Conservation (phyloP, 2,113 vertebrate species). For the Cyprinodon tularosa region DNA sequence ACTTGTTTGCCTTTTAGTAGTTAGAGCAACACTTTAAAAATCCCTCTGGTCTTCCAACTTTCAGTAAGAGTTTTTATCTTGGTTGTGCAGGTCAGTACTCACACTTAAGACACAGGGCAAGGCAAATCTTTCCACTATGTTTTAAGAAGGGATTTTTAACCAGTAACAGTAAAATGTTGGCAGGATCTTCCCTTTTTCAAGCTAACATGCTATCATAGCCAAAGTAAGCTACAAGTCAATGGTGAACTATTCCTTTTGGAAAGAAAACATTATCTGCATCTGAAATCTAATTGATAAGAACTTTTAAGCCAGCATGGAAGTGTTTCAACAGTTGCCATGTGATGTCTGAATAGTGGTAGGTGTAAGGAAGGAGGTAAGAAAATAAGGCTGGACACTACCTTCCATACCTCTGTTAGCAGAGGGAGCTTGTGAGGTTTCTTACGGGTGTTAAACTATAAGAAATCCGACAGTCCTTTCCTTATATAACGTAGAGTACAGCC, state of each 20-base stretch:
- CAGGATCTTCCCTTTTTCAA: no score
- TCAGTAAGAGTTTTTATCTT: background rate
- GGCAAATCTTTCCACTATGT: background rate
- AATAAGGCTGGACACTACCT: no score
- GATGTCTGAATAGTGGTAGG: no score
- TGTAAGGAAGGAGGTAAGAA: no score
- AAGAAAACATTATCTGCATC: background rate
- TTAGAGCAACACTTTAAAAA: background rate
- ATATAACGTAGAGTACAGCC: no score
- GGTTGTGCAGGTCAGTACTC: background rate
- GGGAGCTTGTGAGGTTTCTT: no score
- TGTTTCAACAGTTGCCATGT: no score
- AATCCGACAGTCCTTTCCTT: no score
- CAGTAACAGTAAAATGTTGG: background rate
- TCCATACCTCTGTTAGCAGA: no score
- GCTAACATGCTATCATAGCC: background rate
- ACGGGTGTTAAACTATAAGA: no score
- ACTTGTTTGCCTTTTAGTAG: background rate
- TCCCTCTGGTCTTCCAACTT: background rate
- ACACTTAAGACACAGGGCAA: background rate
- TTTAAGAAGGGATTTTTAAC: background rate
- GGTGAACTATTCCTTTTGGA: background rate
- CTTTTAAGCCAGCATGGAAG: no score
- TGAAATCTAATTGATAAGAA: no score
- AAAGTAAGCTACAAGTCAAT: background rate